Percentiles rank a stretch among this genome's conserved stretches.
Conservation (phyloP, 1,140 invertebrate species). For the Hyphantria cunea region DNA sequence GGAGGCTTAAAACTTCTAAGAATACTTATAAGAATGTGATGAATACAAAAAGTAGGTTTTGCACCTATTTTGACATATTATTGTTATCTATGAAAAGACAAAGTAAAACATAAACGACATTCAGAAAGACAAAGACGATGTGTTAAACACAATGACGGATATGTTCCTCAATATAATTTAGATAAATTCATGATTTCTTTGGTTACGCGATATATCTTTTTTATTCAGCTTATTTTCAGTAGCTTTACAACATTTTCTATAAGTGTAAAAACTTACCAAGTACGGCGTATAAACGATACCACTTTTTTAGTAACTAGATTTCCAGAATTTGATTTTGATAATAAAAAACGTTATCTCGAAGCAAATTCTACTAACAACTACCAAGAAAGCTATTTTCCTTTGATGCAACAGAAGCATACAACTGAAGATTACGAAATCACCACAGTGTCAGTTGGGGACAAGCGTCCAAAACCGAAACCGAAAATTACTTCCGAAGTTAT, state of each 20-base stretch:
- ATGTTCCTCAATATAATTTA: neutral
- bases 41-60: too few species aligned
- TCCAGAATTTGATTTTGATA: slow-evolving; percentile 46
- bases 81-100: too few species aligned
- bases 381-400: slow-evolving; percentile 30
- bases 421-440: slow-evolving; percentile 22
- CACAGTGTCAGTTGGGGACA: slow-evolving; percentile 42
- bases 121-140: too few species aligned
- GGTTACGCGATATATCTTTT: slow-evolving; percentile 43
- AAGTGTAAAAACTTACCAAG: slow-evolving; percentile 60
- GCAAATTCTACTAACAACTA: slow-evolving; percentile 16
- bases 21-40: too few species aligned
- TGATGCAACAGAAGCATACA: slow-evolving; percentile 39
- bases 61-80: too few species aligned
- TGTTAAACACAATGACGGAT: too few species aligned
- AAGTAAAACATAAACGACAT: too few species aligned
- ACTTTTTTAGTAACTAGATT: slow-evolving; percentile 59
- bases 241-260: slow-evolving; percentile 39
- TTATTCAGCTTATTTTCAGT: slow-evolving; percentile 43
- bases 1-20: too few species aligned
- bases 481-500: slow-evolving; percentile 47
- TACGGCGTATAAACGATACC: slow-evolving; percentile 59
- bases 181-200: slow-evolving; percentile 48
- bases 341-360: slow-evolving; percentile 17
- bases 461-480: slow-evolving; percentile 35